Evolutionary conservation across 2,888 invertebrate species (phyloP), one percentile per base, ranked within the genome.

Genomic region (Lycocerus yunnanus): DNA sequence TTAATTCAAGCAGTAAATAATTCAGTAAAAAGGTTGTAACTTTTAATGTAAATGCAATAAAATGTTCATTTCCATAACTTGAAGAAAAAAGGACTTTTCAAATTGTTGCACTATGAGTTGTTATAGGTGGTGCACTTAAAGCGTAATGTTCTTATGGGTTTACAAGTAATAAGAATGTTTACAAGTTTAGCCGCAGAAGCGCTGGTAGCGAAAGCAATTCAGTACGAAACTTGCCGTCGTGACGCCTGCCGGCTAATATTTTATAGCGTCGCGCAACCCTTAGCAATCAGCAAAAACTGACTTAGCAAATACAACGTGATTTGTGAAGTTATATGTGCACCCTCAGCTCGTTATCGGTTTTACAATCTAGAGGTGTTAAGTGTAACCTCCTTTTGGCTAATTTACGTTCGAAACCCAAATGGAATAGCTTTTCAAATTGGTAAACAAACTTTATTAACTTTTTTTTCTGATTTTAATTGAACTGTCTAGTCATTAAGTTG

Each of bases 151-250:
- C 74, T 74, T 72, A 71, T 69, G 72, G 71, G 75, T 69, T 75
- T 74, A 75, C 71, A 72, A 71, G 71, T 67, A 72, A 69, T 75
- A 72, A 72, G 75, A 72, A 66, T 75, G 75, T 72, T 72, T 75
- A 75, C 71, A 69, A 72, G 69, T 66, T 72, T 58, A 72, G 75
- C 75, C 75, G 67, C 75, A 74, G 68, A 75, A 75, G 75, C 75
- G 75, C 75, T 75, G 70, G 24, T 63, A 65, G 75, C 68, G 58
- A 69, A 15, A 69, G 72, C 69, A 65, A 66, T 70, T 75, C 75
- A 75, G 75, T 75, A 66, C 69, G 70, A 70, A 66, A 70, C 16
- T 63, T 70, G 66, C 69, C 75, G 75, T 75, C 75, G 75, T 69
- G 75, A 72, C 75, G 75, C 75, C 72, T 72, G 75, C 69, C 66